Percentiles rank a stretch among this genome's conserved stretches.
phyloP scores from a whole-genome alignment of 2,113 vertebrate genomes.

The Tiliqua scincoides region DNA sequence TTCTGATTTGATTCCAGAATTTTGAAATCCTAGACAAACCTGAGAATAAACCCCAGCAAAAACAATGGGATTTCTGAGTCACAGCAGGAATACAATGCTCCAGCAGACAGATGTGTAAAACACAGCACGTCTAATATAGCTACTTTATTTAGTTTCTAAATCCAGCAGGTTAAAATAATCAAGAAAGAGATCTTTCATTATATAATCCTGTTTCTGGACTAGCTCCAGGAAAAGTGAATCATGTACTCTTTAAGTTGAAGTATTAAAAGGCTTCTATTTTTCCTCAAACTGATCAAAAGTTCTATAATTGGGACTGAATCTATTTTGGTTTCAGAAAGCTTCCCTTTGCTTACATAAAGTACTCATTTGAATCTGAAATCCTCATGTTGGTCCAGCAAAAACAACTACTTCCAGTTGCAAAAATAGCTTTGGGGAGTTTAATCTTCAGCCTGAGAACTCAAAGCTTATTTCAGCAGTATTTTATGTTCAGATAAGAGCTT shows the following conservation, averaged over 20 bases:
- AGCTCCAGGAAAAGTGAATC: constrained; percentile 3
- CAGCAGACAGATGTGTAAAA: not conserved
- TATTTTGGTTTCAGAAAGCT: constrained; percentile 14
- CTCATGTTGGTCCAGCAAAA: not conserved
- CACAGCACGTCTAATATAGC: not conserved
- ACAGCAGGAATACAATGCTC: not conserved
- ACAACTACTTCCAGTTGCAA: not conserved
- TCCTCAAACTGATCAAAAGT: constrained; percentile 20
- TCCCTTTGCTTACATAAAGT: not conserved
- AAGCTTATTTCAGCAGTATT: not conserved
- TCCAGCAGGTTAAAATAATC: not conserved
- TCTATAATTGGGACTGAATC: not conserved
- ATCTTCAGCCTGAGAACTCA: not conserved
- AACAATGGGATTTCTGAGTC: too few relatives aligned
- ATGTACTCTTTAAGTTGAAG: not conserved
- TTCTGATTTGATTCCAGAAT: not conserved
- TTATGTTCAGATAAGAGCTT: constrained; percentile 41
- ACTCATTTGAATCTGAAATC: not conserved
- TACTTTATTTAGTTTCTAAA: constrained; percentile 14
- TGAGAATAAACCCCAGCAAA: too few relatives aligned
- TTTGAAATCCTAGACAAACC: not conserved
- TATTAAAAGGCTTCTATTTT: not conserved
- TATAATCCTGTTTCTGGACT: not conserved
- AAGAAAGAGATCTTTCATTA: not conserved
- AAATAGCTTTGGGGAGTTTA: not conserved